Evolutionary conservation across 2,113 vertebrate genomes (phyloP).

Genomic region (Proteles cristata): DNA sequence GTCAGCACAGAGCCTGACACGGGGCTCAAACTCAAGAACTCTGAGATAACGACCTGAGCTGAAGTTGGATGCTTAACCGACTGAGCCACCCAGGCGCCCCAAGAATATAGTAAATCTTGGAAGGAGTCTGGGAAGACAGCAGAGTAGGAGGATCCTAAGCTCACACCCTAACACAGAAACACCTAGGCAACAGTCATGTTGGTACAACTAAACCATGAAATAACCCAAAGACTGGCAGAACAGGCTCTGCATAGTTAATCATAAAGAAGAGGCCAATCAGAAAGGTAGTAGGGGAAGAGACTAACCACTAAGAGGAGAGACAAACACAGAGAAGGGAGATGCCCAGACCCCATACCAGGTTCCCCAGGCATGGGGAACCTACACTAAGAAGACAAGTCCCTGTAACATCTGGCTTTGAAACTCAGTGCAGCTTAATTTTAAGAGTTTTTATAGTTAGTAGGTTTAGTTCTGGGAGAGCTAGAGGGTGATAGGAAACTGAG

Average conservation of each 20-base stretch:
- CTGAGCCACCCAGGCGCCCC: no score
- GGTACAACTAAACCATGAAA: neutral
- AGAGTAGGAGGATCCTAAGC: neutral
- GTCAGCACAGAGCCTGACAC: no score
- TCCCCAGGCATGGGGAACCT: neutral
- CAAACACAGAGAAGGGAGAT: neutral
- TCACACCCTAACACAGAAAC: neutral
- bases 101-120: neutral
- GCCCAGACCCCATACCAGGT: neutral
- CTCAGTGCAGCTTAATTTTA: neutral
- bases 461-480: neutral
- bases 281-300: neutral
- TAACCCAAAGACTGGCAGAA: neutral
- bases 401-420: neutral
- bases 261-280: neutral
- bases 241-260: neutral
- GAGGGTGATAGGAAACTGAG: neutral
- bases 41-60: no score
- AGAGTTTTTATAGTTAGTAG: neutral
- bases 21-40: no score
- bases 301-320: neutral
- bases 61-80: no score
- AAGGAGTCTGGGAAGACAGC: neutral
- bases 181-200: neutral
- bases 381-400: neutral